Conservation (phyloP, 2,888 invertebrate genomes). For the Tetragonisca angustula region DNA sequence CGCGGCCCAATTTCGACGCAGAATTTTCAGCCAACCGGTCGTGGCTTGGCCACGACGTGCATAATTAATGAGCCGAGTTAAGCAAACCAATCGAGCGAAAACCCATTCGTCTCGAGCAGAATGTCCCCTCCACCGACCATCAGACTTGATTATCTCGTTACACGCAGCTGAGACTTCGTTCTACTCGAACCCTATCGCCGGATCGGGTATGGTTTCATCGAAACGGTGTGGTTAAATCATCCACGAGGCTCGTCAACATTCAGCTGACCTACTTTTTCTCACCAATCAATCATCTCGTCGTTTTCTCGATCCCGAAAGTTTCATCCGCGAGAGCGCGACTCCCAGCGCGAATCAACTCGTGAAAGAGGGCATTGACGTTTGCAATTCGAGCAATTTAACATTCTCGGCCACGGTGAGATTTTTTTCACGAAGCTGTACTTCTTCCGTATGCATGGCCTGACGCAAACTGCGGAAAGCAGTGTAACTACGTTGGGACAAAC, state of each 20-base stretch:
- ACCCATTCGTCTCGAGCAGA: conserved; percentile 6
- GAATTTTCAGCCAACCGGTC: conserved; percentile 11
- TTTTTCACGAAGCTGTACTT: too few relatives aligned
- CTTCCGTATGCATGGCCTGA: too few relatives aligned
- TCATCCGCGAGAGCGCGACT: background rate
- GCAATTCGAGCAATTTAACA: background rate
- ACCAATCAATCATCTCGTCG: conserved; percentile 20
- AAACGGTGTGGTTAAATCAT: conserved; percentile 25
- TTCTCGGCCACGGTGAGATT: too few relatives aligned
- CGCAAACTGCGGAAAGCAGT: too few relatives aligned
- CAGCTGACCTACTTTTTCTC: conserved; percentile 40
- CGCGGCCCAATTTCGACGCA: conserved; percentile 25
- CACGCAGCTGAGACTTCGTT: background rate
- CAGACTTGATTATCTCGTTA: conserved; percentile 37
- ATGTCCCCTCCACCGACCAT: conserved; percentile 36
- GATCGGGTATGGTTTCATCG: conserved; percentile 13
- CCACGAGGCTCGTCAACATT: conserved; percentile 29
- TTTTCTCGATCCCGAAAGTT: background rate
- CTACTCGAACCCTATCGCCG: background rate
- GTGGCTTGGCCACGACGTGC: conserved; percentile 16
- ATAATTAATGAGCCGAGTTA: conserved; percentile 47
- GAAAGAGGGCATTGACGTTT: too few relatives aligned
- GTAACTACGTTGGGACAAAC: too few relatives aligned
- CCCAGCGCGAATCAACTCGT: background rate
- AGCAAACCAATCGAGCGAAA: conserved; percentile 37